Conservation (phyloP, 2,113 vertebrate genomes). For the Semnopithecus entellus region DNA sequence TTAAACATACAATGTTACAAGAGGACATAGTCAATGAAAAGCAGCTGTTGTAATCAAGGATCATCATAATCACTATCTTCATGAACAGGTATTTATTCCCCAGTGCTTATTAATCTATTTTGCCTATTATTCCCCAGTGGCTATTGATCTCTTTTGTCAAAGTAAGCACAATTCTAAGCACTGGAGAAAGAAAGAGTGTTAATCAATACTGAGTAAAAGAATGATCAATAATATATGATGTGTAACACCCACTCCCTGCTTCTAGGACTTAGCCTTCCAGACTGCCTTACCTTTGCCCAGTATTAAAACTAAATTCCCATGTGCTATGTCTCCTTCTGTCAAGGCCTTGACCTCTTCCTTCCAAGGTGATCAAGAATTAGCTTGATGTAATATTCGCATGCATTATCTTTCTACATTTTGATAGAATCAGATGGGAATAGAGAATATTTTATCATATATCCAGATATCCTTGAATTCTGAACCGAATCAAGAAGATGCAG, state of each 20-base stretch:
- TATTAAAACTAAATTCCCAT: neutral
- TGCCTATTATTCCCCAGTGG: neutral
- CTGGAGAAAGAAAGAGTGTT: neutral
- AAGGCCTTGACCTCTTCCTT: neutral
- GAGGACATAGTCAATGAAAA: neutral
- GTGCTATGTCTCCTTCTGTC: neutral
- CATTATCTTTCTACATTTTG: neutral
- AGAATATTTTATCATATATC: neutral
- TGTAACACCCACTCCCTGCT: rapidly evolving
- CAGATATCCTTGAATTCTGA: neutral
- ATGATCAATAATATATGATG: neutral
- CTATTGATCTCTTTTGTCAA: neutral
- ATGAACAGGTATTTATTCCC: neutral
- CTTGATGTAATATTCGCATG: neutral
- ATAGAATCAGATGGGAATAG: neutral
- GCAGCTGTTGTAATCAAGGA: neutral
- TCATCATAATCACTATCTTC: neutral
- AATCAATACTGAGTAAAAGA: neutral
- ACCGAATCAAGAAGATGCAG: neutral
- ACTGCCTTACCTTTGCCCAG: neutral
- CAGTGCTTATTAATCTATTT: too few species aligned
- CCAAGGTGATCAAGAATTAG: neutral
- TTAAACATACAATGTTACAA: neutral
- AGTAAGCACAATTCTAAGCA: neutral
- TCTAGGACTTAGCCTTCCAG: neutral